Evolutionary conservation across 2,113 vertebrate species (phyloP).

Genomic region (Sander vitreus): DNA sequence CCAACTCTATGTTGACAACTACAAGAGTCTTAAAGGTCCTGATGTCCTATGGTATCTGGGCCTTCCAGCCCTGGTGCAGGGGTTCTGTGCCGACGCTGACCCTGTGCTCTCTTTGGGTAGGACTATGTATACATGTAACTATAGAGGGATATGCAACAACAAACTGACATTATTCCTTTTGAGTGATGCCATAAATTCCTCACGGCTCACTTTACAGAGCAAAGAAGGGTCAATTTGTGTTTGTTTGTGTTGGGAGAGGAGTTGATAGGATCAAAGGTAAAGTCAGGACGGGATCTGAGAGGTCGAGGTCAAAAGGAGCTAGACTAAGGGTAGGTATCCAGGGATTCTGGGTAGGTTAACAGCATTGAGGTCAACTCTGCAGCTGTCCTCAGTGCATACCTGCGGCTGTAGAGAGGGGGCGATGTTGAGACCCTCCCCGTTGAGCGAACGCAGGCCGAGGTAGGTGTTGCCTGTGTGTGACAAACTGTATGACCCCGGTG

Average conservation of each 20-base stretch:
- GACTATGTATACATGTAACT: background rate
- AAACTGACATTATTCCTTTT: constrained; percentile 10
- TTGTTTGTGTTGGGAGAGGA: constrained; percentile 15
- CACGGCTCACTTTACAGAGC: constrained; percentile 8
- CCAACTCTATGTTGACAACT: constrained; percentile 8
- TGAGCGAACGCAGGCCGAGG: constrained; percentile 80
- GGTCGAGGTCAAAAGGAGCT: constrained; percentile 53
- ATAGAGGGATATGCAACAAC: background rate
- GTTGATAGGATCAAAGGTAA: constrained; percentile 48
- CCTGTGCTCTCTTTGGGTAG: background rate
- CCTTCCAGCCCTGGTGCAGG: background rate
- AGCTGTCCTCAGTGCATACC: constrained; percentile 81
- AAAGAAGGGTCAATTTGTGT: constrained; percentile 41
- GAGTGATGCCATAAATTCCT: constrained; percentile 3
- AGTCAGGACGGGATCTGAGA: constrained; percentile 42
- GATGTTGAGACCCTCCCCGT: constrained; percentile 81
- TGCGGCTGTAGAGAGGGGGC: constrained; percentile 82
- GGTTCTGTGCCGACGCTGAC: background rate
- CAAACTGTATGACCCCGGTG: constrained; percentile 81
- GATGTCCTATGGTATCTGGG: background rate
- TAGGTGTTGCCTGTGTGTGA: constrained; percentile 83
- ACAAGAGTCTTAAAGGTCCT: background rate
- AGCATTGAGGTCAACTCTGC: constrained; percentile 69
- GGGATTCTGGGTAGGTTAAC: constrained; percentile 47
- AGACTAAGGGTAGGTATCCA: constrained; percentile 48